These are phyloP conservation scores for Magallana gigas DNA, from an alignment of 1,140 invertebrate genomes.

Conservation along the genomic window DNA sequence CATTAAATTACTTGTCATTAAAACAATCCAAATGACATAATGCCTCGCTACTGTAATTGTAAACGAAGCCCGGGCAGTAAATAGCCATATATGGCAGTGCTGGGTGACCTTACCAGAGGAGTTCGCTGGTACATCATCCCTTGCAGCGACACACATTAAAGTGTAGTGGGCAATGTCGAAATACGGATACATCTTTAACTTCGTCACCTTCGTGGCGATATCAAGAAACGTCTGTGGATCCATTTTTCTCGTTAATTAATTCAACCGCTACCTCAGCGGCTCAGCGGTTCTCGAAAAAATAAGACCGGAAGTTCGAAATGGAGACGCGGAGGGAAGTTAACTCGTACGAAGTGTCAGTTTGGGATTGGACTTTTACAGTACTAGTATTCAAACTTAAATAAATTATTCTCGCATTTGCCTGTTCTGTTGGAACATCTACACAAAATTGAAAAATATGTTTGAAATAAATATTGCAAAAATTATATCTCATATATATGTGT, in stretches of 20 bases:
- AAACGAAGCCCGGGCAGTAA: not conserved
- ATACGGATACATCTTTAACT: conserved; percentile 99
- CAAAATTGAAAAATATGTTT: no score
- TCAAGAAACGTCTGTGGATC: conserved; percentile 98
- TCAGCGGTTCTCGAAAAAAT: conserved; percentile 27
- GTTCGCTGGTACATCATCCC: conserved; percentile 92
- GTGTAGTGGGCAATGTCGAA: conserved; percentile 95
- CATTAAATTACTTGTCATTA: no score
- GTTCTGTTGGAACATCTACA: no score
- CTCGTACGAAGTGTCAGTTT: not conserved
- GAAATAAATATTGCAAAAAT: no score
- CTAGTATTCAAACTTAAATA: no score
- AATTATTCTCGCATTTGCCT: no score
- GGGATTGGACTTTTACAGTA: no score
- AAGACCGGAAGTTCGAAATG: conserved; percentile 21
- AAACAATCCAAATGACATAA: no score
- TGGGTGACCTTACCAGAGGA: conserved; percentile 40
- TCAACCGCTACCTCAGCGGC: conserved; percentile 39
- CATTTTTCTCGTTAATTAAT: conserved; percentile 80
- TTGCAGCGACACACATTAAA: conserved; percentile 82
- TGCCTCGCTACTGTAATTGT: no score
- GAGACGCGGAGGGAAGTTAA: not conserved
- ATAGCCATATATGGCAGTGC: conserved; percentile 14
- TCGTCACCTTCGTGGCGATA: conserved; percentile 98
- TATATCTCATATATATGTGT: no score